Conservation (phyloP, 2,797 vertebrate species). For the Anguilla obscura region DNA sequence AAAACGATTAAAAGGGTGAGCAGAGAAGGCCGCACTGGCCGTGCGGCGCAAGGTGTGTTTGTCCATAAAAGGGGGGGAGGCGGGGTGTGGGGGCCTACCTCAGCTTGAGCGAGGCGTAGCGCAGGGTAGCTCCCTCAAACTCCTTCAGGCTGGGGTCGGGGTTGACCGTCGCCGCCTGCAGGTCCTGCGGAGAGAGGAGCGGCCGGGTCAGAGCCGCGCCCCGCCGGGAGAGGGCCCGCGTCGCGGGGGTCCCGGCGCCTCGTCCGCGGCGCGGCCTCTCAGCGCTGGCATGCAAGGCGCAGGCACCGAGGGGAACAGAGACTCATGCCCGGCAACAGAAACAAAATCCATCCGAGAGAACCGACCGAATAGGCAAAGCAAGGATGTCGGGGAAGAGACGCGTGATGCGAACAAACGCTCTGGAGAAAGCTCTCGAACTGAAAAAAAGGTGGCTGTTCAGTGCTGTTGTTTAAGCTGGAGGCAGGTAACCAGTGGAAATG, state of each 20-base stretch:
- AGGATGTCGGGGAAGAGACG: neutral
- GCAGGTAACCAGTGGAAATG: constrained; percentile 45
- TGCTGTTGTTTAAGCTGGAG: neutral
- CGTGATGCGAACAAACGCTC: neutral
- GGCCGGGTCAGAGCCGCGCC: constrained; percentile 3
- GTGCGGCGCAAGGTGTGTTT: neutral
- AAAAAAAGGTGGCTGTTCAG: neutral
- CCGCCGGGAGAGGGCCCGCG: neutral
- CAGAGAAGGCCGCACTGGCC: neutral
- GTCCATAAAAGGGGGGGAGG: too few species aligned
- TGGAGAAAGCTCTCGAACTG: neutral
- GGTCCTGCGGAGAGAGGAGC: constrained; percentile 73
- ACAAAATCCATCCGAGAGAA: neutral
- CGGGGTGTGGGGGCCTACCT: neutral
- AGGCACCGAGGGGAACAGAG: neutral
- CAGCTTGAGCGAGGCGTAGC: constrained; percentile 82
- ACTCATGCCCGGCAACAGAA: constrained; percentile 29
- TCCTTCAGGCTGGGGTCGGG: constrained; percentile 96
- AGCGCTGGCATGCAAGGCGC: neutral
- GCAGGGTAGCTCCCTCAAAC: constrained; percentile 91
- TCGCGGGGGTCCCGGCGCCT: neutral
- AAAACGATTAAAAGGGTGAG: neutral
- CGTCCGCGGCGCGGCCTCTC: neutral
- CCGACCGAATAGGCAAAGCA: neutral
- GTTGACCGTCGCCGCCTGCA: constrained; percentile 90